phyloP scores from a whole-genome alignment of 2,888 invertebrate species.

The Bhutanitis thaidina region DNA sequence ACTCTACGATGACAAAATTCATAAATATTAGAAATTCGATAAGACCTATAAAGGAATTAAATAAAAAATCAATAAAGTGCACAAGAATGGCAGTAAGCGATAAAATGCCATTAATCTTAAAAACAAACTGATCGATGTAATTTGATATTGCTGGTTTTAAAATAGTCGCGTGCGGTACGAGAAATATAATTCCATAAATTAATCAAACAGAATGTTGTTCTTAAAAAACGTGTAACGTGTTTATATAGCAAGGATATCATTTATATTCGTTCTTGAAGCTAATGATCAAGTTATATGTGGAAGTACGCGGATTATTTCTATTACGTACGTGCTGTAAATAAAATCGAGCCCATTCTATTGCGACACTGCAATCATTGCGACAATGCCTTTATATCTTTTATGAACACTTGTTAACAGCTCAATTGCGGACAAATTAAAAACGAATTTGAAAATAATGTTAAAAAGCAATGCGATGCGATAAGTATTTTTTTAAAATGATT shows the following conservation, averaged over 20 bases:
- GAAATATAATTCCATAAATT: not conserved
- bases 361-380: not conserved
- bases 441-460: not conserved
- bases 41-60: no score
- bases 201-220: not conserved
- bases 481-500: no score
- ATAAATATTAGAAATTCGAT: no score
- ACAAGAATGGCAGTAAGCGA: constrained; percentile 1
- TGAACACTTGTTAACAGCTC: not conserved
- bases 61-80: not conserved
- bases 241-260: not conserved
- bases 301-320: constrained; percentile 3
- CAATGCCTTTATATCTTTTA: not conserved
- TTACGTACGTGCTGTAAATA: constrained; percentile 7
- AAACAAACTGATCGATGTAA: not conserved
- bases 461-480: no score
- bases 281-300: constrained; percentile 1
- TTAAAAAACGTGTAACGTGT: not conserved
- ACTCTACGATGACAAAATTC: no score
- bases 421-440: constrained; percentile 1
- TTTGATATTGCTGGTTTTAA: constrained; percentile 3
- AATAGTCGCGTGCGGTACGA: constrained; percentile 6
- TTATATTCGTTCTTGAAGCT: not conserved
- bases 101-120: not conserved
- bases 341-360: not conserved